phyloP scores from a whole-genome alignment of 2,888 invertebrate species.

The Sisyra nigra region DNA sequence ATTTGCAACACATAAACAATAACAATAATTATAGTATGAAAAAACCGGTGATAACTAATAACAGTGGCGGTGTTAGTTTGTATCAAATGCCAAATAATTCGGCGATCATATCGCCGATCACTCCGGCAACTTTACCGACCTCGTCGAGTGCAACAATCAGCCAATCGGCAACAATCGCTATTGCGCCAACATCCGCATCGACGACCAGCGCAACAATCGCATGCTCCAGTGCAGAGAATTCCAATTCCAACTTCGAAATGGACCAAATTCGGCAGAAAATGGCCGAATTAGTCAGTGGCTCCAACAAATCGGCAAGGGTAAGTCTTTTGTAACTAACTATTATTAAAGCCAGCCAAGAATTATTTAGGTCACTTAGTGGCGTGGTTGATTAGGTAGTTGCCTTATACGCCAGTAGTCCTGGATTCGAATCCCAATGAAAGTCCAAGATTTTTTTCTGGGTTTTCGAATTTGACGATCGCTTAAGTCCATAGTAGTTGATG shows the following conservation, averaged over 20 bases:
- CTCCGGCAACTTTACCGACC: background rate
- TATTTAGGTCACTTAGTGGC: too few relatives aligned
- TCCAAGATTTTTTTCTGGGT: too few relatives aligned
- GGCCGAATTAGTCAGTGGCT: conserved; percentile 3
- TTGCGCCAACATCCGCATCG: background rate
- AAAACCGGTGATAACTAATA: conserved; percentile 1
- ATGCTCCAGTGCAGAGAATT: conserved; percentile 5
- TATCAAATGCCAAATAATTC: background rate
- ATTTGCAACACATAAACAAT: background rate
- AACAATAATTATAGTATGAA: too few relatives aligned
- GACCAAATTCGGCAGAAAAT: conserved; percentile 8
- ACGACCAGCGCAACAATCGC: background rate
- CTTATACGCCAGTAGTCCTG: too few relatives aligned
- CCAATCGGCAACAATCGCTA: too few relatives aligned
- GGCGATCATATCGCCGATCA: background rate
- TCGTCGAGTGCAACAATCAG: too few relatives aligned
- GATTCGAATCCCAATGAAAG: too few relatives aligned
- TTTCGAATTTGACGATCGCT: too few relatives aligned
- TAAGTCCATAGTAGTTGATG: too few relatives aligned
- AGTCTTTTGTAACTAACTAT: background rate
- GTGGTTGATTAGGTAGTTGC: too few relatives aligned
- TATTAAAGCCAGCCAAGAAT: too few relatives aligned
- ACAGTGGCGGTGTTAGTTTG: background rate
- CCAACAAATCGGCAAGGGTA: conserved; percentile 3
- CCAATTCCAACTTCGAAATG: conserved; percentile 4